Base-by-base conservation (phyloP, 2,888 invertebrate species). In the Arge pagana region DNA sequence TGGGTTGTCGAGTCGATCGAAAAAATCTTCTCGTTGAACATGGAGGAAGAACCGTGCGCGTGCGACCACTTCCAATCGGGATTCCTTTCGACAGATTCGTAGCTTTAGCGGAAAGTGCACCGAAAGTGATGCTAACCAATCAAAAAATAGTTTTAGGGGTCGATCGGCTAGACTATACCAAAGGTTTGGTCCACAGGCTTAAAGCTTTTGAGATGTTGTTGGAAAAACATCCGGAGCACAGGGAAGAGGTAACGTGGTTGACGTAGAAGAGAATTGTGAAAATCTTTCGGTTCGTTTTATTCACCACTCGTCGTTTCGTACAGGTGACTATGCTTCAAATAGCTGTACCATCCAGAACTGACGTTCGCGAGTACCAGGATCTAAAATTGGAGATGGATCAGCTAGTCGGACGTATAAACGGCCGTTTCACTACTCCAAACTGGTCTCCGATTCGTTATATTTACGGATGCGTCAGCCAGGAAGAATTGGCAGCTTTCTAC, bases 391-490 rank as follows among this genome's bases (percentile, higher is more conserved):
- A 93, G 73, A 90, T 94, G 81, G 93, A 94, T 75, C 93, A 93
- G 68, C 72, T 93, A 43, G 92, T 94, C 39, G 93, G 90, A 13
- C 81, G 89, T 52, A 93, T 94, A 53, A 94, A 94, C 70, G 93
- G 93, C 11, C 84, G 88, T 52, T 93, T 93, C 67, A 91, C 93
- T 0, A 93, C 93, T 0, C 90, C 93, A 0, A 92, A 91, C 72
- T 94, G 94, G 94, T 92, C 93, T 0, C 94, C 94, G 0, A 93
- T 94, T 60, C 83, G 87, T 77, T 93, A 93, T 61, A 93, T 93
- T 61, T 93, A 90, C 70, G 93, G 93, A 7, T 92, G 90, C 70
- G 88, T 93, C 1, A 88, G 87, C 43, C 93, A 93, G 76, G 88
- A 90, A 48, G 91, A 93, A 67, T 75, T 93, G 36, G 93, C 93